Percentiles rank a stretch among this genome's conserved stretches.
Conservation (phyloP, 2,797 vertebrate genomes). For the Darevskia nairensis region DNA sequence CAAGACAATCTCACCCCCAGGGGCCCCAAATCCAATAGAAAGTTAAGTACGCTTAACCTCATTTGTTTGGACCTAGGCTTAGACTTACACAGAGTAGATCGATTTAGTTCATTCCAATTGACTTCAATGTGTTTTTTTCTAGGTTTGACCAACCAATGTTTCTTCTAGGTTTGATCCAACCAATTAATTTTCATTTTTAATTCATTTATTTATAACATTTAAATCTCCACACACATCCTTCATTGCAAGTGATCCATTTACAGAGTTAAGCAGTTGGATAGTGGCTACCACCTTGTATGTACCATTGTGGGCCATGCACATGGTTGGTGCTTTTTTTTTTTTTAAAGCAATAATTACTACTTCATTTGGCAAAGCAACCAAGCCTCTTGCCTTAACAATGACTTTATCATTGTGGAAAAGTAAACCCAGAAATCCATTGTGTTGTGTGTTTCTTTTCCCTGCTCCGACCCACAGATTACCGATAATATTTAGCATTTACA, state of each 20-base stretch:
- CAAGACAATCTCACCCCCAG: conserved; percentile 51
- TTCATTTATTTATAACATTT: no score
- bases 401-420: conserved; percentile 74
- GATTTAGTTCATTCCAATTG: neutral
- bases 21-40: neutral
- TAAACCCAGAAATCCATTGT: conserved; percentile 61
- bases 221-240: no score
- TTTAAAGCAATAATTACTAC: conserved; percentile 22
- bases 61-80: neutral
- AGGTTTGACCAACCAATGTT: no score
- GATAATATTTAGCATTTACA: conserved; percentile 68
- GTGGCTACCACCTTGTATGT: conserved; percentile 27
- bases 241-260: no score
- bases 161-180: no score
- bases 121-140: no score
- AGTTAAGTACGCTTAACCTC: neutral
- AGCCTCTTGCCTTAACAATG: conserved; percentile 70
- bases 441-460: conserved; percentile 26
- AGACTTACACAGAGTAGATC: no score
- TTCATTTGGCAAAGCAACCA: conserved; percentile 58
- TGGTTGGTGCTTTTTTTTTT: neutral
- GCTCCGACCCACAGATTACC: conserved; percentile 60
- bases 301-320: neutral
- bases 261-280: neutral
- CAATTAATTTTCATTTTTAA: no score